These are phyloP conservation scores for Pangasius sanitwongsei DNA, from an alignment of 2,797 vertebrate species.

Conservation along the genomic window DNA sequence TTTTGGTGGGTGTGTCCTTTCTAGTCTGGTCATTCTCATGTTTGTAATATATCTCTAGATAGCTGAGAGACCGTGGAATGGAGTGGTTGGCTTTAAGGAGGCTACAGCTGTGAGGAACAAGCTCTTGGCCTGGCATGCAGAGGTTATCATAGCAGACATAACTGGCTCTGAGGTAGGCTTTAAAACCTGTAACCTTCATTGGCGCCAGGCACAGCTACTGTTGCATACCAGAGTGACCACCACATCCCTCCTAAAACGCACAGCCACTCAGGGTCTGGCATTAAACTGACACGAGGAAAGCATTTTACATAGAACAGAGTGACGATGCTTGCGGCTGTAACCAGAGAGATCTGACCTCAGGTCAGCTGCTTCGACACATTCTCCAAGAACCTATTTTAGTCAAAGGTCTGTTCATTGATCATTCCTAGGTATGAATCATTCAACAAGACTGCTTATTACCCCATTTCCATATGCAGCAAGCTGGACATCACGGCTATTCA, in stretches of 20 bases:
- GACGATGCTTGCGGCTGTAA: conserved; percentile 11
- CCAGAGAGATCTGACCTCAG: conserved; percentile 36
- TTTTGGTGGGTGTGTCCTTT: neutral
- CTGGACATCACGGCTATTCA: conserved; percentile 42
- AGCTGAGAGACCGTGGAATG: conserved; percentile 13
- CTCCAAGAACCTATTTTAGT: conserved; percentile 35
- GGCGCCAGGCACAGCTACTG: conserved; percentile 51
- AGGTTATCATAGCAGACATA: conserved; percentile 55
- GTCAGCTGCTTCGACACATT: conserved; percentile 32
- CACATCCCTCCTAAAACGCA: conserved; percentile 44
- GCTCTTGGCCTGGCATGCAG: conserved; percentile 42
- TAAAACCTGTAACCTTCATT: conserved; percentile 54
- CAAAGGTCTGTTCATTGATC: conserved; percentile 43
- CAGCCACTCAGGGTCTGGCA: conserved; percentile 35
- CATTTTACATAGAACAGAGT: conserved; percentile 32
- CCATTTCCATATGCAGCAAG: conserved; percentile 35
- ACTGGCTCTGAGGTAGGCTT: conserved; percentile 44
- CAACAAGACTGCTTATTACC: conserved; percentile 17
- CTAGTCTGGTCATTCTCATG: neutral
- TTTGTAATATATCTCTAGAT: conserved; percentile 5
- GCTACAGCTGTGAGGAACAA: conserved; percentile 29
- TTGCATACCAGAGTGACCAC: conserved; percentile 53
- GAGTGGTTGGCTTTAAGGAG: conserved; percentile 19
- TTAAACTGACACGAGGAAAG: conserved; percentile 37
- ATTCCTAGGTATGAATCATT: conserved; percentile 47